These are phyloP conservation scores for Dromiciops gliroides DNA, from an alignment of 2,113 vertebrate genomes.

Conservation along the genomic window DNA sequence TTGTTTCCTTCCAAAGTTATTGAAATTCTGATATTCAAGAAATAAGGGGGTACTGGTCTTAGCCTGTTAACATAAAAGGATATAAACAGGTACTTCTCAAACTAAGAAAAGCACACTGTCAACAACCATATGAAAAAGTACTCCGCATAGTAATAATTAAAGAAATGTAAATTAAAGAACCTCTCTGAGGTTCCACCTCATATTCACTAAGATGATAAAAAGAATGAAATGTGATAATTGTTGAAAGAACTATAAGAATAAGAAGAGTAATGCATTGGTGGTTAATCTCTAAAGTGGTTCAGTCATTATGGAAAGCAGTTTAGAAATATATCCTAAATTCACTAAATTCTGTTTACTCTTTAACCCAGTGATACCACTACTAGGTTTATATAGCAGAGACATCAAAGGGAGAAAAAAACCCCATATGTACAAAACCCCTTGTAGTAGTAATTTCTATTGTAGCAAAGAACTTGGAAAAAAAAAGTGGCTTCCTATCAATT, in stretches of 20 bases:
- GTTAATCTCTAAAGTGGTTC: too few species aligned
- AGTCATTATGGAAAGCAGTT: too few species aligned
- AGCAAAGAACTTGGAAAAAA: conserved; percentile 18
- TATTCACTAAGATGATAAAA: neutral
- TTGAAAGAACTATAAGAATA: neutral
- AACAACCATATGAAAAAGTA: neutral
- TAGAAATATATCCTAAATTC: too few species aligned
- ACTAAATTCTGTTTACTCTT: too few species aligned
- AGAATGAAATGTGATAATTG: neutral
- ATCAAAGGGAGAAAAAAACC: neutral
- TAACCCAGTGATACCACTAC: neutral
- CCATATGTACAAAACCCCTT: neutral
- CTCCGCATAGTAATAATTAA: neutral
- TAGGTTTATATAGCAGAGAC: neutral
- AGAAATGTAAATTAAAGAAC: neutral
- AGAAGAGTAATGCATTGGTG: too few species aligned
- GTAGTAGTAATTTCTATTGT: conserved; percentile 5
- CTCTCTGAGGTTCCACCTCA: neutral
- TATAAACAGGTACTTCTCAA: too few species aligned
- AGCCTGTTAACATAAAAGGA: too few species aligned
- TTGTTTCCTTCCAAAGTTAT: too few species aligned
- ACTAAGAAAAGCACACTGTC: neutral
- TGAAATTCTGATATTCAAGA: too few species aligned
- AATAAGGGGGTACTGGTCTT: too few species aligned
- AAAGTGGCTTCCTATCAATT: neutral